phyloP scores from a whole-genome alignment of 2,113 vertebrate genomes.

The Nibea coibor region DNA sequence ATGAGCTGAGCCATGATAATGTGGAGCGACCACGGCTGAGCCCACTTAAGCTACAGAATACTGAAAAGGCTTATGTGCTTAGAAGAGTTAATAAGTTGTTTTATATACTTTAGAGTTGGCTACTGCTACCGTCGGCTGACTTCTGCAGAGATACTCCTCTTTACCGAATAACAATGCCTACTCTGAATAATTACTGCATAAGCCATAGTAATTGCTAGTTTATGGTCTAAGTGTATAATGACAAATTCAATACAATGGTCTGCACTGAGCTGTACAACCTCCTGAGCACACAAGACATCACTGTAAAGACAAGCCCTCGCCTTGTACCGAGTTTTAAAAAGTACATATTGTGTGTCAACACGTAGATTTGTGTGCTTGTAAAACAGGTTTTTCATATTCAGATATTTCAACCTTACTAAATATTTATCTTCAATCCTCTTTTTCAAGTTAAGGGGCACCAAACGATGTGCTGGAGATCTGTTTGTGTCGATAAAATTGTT shows the following conservation, averaged over 20 bases:
- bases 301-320: not conserved
- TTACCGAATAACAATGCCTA: conserved; percentile 61
- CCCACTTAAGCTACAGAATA: conserved; percentile 73
- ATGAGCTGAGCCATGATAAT: conserved; percentile 65
- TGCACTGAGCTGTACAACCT: conserved; percentile 24
- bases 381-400: conserved; percentile 10
- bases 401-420: not conserved
- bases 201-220: conserved; percentile 71
- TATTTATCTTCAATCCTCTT: not conserved
- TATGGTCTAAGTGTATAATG: conserved; percentile 60
- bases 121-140: conserved; percentile 52
- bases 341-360: conserved; percentile 1
- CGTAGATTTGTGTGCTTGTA: not conserved
- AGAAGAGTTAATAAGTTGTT: conserved; percentile 78
- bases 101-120: conserved; percentile 65
- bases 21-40: conserved; percentile 59
- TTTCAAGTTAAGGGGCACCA: not conserved
- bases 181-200: conserved; percentile 67
- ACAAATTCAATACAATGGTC: conserved; percentile 47
- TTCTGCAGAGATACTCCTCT: conserved; percentile 57
- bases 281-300: not conserved
- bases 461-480: not conserved
- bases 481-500: not conserved
- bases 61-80: conserved; percentile 78
- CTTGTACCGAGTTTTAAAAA: not conserved